Evolutionary conservation across 2,888 invertebrate genomes (phyloP).

Genomic region (Oligia strigilis): DNA sequence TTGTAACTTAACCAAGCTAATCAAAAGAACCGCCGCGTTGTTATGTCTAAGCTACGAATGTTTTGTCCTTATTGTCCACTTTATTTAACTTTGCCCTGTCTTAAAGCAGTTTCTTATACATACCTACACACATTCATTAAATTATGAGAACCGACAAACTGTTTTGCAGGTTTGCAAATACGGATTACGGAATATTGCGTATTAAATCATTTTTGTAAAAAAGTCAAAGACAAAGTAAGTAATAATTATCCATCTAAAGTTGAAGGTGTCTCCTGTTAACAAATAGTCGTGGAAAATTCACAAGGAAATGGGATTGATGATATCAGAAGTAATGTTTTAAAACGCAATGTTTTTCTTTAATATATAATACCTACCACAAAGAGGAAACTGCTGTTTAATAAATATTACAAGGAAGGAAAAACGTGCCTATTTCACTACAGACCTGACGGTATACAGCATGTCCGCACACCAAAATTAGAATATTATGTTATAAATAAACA

Average conservation of each 20-base stretch:
- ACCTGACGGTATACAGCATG: not conserved
- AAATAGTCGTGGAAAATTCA: not conserved
- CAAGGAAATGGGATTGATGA: not conserved
- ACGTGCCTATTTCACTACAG: not conserved
- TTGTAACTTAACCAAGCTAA: slow-evolving; percentile 25
- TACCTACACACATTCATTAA: not conserved
- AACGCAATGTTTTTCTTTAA: not conserved
- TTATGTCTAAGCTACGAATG: slow-evolving; percentile 1
- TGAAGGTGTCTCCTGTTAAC: not conserved
- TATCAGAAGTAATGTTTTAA: not conserved
- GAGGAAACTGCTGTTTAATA: not conserved
- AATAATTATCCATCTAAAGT: not conserved
- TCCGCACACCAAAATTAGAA: too few relatives aligned
- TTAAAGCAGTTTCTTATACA: not conserved
- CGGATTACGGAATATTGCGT: too few relatives aligned
- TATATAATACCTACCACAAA: not conserved
- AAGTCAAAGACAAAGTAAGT: too few relatives aligned
- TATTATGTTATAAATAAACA: too few relatives aligned
- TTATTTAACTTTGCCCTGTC: not conserved
- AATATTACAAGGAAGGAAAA: not conserved
- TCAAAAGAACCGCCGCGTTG: slow-evolving; percentile 33
- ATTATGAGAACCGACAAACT: too few relatives aligned
- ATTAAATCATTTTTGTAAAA: too few relatives aligned
- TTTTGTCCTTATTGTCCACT: not conserved
- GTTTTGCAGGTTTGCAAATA: too few relatives aligned